Evolutionary conservation across 2,888 invertebrate species (phyloP), one percentile per base, ranked within the genome.

Genomic region (Nomada fucata): DNA sequence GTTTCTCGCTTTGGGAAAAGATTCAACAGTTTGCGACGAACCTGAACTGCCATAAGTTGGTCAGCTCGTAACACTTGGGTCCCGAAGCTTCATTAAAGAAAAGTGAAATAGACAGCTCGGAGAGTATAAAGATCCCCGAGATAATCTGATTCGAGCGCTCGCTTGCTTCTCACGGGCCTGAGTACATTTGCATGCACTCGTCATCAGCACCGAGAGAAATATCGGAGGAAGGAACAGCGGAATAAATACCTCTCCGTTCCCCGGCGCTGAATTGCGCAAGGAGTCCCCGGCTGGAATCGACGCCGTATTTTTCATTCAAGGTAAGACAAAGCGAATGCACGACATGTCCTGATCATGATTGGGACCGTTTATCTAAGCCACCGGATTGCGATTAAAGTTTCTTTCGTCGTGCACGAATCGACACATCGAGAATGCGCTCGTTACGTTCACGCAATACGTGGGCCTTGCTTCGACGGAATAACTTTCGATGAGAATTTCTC

Each of bases 371-470:
- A 55, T 42, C 29, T 13, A 50, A 70, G 70, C 52, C 76, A 44
- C 47, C 2, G 26, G 64, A 42, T 69, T 18, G 59, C 13, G 26
- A 81, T 81, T 64, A 70, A 70, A 65, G 11, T 67, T 79, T 64
- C 50, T 57, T 11, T 20, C 53, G 20, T 44, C 64, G 73, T 80
- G 65, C 65, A 63, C 55, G 52, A 72, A 63, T 13, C 20, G 29
- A 42, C 18, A 20, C 59, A 20, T n/a, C 59, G 64, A 20, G 64
- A 26, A 79, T 53, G 64, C 73, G 36, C 67, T 70, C 63, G 47
- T 82, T 82, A 82, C 53, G 53, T 61, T 76, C 74, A 65, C 72
- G 55, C 55, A 53, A 42, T 59, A 60, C 64, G 76, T 76, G 68
- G 72, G 72, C 72, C 63, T 5, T n/a, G 7, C 18, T 23, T 60